Evolutionary conservation across 2,113 vertebrate species (phyloP), one percentile per base, ranked within the genome.

Genomic region (Bettongia penicillata): DNA sequence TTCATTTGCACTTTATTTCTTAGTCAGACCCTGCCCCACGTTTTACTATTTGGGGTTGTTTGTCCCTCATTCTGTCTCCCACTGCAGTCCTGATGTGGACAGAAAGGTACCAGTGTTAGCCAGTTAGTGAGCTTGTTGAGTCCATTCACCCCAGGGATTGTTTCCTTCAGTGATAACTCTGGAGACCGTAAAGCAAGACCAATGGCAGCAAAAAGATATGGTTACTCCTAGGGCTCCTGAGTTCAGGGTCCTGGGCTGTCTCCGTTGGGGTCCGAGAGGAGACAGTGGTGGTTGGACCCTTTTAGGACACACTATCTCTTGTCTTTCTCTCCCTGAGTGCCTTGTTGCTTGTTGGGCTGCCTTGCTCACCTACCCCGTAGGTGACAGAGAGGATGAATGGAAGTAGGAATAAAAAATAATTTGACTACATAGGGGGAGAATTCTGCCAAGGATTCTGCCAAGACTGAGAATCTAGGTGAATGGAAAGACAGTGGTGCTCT

Each of bases 11-110:
- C 14, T 77, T 77, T 77, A 3, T 19, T 19, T 12, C 14, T 77
- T 12, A 3, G 12, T 37, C 37, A n/a, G 3, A 6, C 14, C n/a
- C 14, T n/a, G 19, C 1, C 16, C 5, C 16, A n/a, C 16, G 1
- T 77, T 77, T 43, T 43, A 77, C 16, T 77, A n/a, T 77, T n/a
- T 77, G 68, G 1, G 16, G 16, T n/a, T 77, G 37, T n/a, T 77
- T n/a, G 14, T 5, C 37, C 24, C 68, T 77, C 16, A 19, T 68
- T 5, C 16, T n/a, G 37, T 77, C 16, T 77, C 68, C 68, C 14
- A n/a, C 37, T 77, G 37, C 37, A 77, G 28, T n/a, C 16, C 37
- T 22, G 37, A 5, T n/a, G 37, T 77, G 68, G 28, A 48, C 48
- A 48, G 48, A 48, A 48, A 48, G 48, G 48, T 48, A 48, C 3